Evolutionary conservation across 30 jellyfish, hydroid and myxozoan genomes (phyloP), one percentile per base, ranked within the genome.

Genomic region (Pseudorhiza aurosa): DNA sequence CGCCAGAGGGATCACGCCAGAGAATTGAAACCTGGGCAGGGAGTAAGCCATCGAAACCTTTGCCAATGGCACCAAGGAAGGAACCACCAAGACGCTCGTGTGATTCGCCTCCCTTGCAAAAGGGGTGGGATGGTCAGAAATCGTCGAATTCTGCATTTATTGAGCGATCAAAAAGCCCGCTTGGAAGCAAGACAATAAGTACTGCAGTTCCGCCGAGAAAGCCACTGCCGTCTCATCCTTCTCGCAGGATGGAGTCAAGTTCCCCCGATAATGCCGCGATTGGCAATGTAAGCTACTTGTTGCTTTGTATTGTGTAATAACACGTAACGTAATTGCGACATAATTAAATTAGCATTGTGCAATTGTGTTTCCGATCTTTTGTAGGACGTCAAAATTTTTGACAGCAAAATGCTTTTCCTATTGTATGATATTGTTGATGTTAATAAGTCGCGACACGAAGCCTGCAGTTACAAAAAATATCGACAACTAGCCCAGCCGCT

Each of bases 1-100:
- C 45, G 10, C 84, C 91, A 0, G 40, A 22, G 2, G 84, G 51
- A 4, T 40, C 40, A 15, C 83, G 72, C 12, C 27, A 11, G 1
- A 47, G 84, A 33, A 21, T 60, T 6, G 76, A 65, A 21, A 80
- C 91, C 12, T 80, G 91, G 91, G 69, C 81, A 21, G 91, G 91
- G 11, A 69, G 74, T 8, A 63, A 44, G 49, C 88, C 82, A n/a
- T 28, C 33, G 44, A 80, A 80, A 32, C 91, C 91, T 12, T 25
- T 80, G 68, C 91, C 91, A 17, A 64, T 30, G 30, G 21, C 73
- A 18, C 83, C 83, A 5, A 1, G 51, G 27, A 83, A 83, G 2
- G 72, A 47, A 59, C 43, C 90, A 18, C 90, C 90, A 39, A 36
- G 8, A 55, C 36, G 91, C 17, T 84, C 91, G 21, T 22, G 36